Conservation (phyloP, 2,113 vertebrate species). For the Redunca redunca region DNA sequence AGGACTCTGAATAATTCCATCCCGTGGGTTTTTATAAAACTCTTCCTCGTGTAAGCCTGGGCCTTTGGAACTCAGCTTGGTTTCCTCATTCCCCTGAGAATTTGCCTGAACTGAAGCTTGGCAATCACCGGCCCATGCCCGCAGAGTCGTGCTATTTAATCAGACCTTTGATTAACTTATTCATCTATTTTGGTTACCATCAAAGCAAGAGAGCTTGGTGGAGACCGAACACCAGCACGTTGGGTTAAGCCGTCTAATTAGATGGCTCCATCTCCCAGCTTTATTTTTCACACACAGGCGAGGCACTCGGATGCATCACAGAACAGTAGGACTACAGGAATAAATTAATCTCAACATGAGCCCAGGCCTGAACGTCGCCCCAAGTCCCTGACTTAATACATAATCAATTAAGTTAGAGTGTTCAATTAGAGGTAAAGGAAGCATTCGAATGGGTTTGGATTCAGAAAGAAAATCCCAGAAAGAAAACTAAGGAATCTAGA, state of each 20-base stretch:
- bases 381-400: constrained; percentile 42
- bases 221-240: background rate
- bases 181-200: constrained; percentile 62
- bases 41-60: background rate
- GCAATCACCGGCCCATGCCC: background rate
- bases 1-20: background rate
- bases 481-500: background rate
- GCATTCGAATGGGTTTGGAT: background rate
- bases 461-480: background rate
- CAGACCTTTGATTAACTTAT: constrained; percentile 68
- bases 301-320: background rate
- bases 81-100: background rate
- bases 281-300: constrained; percentile 51
- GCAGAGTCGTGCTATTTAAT: background rate
- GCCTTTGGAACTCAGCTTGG: background rate
- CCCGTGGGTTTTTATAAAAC: background rate
- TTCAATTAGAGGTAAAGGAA: constrained; percentile 35
- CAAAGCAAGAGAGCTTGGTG: constrained; percentile 48
- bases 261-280: background rate
- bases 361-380: background rate
- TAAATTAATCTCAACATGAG: constrained; percentile 63
- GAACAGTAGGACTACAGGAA: constrained; percentile 23
- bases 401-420: constrained; percentile 48
- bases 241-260: constrained; percentile 56
- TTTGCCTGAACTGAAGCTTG: background rate